Base-by-base conservation (phyloP, 2,113 vertebrate genomes). In the Prietella phreatophila region DNA sequence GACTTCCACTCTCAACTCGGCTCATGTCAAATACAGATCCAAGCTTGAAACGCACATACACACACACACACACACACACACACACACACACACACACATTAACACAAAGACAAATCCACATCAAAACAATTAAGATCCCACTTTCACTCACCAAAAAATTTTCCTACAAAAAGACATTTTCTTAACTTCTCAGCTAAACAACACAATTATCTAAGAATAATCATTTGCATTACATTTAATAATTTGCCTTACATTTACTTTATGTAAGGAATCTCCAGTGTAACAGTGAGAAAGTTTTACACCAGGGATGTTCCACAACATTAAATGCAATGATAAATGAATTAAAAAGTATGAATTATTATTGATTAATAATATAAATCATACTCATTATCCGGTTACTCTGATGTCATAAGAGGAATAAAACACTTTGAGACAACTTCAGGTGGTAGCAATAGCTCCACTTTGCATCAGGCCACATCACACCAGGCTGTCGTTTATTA, bases 41-140 rank as follows among this genome's bases (percentile, higher is more conserved):
- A 3, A 19, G 25, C 4, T 5, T 55, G 14, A 80, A 80, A n/a
- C n/a, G n/a, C 33, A 30, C 22, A n/a, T 5, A 56, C 50, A 56
- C 53, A 80, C 78, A 80, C 78, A 81, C 53, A 81, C 79, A 56
- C 30, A 81, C 78, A 79, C 76, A 80, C 76, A 79, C 76, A 30
- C 50, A 30, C 78, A 56, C 15, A n/a, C n/a, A n/a, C 58, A 55
- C 42, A 47, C 50, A 71, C 53, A 13, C 13, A 3, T 50, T 50
- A 50, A 85, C 55, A 30, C 17, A 80, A 69, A 69, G 4, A 69
- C 30, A 33, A 67, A 67, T 67, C 63, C 13, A 15, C 13, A 33
- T 15, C 30, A 33, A 67, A 6, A 15, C n/a, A 15, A 13, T 15
- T 33, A 65, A 27, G 9, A 30, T 67, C 11, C 10, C 63, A 65